These are phyloP conservation scores for Emberiza fucata DNA, from an alignment of 2,113 vertebrate genomes.

Conservation along the genomic window DNA sequence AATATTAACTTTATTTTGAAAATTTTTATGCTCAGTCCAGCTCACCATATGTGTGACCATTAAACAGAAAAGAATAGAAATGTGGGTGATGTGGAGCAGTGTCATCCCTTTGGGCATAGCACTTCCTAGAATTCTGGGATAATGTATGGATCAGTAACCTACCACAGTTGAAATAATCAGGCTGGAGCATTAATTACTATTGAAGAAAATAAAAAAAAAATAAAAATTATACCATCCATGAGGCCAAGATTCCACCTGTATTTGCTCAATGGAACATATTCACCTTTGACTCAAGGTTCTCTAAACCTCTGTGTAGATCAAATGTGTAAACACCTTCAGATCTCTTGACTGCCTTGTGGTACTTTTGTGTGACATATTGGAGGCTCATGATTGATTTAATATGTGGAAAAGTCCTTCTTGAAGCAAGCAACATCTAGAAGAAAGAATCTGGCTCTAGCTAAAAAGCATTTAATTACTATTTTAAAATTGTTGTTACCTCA, in stretches of 20 bases:
- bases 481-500: not conserved
- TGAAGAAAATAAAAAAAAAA: not conserved
- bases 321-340: not conserved
- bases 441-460: not conserved
- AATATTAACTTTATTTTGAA: not conserved
- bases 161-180: not conserved
- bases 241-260: not conserved
- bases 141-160: not conserved
- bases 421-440: not conserved
- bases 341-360: not conserved
- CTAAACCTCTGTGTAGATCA: fast-evolving
- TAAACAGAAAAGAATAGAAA: not conserved
- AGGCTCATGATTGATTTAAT: not conserved
- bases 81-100: not conserved
- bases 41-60: not conserved
- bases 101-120: not conserved
- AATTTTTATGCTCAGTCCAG: not conserved
- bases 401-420: not conserved
- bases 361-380: not conserved
- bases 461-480: not conserved
- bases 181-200: not conserved
- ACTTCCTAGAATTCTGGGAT: fast-evolving
- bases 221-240: not conserved
- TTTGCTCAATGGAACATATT: not conserved
- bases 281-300: not conserved